phyloP scores from a whole-genome alignment of 2,113 vertebrate species.

The Tyto alba region DNA sequence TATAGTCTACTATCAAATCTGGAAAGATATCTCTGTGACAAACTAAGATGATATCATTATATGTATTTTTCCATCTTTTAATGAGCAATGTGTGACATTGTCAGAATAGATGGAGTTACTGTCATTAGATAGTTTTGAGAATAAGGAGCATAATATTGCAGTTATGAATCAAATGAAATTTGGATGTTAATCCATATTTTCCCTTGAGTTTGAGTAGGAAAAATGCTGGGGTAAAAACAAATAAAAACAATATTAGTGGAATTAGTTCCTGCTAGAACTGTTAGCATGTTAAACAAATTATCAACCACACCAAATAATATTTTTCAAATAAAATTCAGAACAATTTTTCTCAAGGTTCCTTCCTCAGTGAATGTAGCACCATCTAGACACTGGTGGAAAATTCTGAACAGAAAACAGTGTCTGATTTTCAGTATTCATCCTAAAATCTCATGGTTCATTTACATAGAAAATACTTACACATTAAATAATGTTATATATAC shows the following conservation, averaged over 20 bases:
- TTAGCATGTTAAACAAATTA: neutral
- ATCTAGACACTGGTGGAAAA: neutral
- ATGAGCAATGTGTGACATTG: neutral
- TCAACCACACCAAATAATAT: neutral
- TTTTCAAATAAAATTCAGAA: neutral
- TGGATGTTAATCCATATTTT: neutral
- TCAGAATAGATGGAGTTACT: neutral
- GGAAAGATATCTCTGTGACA: neutral
- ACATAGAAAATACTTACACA: neutral
- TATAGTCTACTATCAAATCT: neutral
- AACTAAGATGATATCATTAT: neutral
- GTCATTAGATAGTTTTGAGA: neutral
- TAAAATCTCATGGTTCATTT: neutral
- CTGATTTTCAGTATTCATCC: neutral
- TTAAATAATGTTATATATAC: neutral
- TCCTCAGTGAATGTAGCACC: neutral
- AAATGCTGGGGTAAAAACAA: neutral
- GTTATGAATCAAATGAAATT: neutral
- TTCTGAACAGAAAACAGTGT: neutral
- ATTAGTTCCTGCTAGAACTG: neutral
- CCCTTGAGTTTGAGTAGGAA: neutral
- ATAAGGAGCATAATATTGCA: neutral
- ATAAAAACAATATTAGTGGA: neutral
- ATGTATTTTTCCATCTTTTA: neutral
- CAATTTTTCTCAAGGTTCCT: neutral